A percentile compares a stretch with the other conserved stretches of the same genome.
These are phyloP conservation scores for Caenorhabditis briggsae DNA, from an alignment of 1,140 invertebrate species.

Conservation along the genomic window DNA sequence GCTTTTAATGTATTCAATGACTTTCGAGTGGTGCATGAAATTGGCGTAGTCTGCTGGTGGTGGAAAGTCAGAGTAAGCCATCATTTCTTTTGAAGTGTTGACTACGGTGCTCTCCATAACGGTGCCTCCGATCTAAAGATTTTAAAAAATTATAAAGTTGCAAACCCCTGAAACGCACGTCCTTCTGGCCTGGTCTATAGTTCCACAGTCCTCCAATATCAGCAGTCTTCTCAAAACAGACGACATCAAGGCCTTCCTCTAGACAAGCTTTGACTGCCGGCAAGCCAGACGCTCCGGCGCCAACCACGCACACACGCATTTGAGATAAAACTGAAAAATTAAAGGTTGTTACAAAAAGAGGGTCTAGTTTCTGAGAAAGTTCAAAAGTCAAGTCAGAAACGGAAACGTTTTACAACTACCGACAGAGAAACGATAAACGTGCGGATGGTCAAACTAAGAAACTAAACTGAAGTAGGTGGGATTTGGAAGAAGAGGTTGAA, in stretches of 20 bases:
- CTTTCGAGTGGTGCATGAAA: conserved; percentile 79
- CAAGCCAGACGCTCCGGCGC: conserved; percentile 80
- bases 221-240: conserved; percentile 80
- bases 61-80: conserved; percentile 80
- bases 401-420: background rate
- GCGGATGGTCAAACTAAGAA: background rate
- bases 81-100: conserved; percentile 81
- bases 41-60: conserved; percentile 79
- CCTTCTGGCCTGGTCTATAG: conserved; percentile 77
- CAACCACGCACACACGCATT: conserved; percentile 79
- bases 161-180: background rate
- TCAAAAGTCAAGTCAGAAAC: conserved; percentile 25
- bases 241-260: conserved; percentile 79
- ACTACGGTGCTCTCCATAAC: conserved; percentile 79
- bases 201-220: conserved; percentile 81
- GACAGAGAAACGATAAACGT: background rate
- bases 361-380: background rate
- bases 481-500: background rate
- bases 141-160: too few species aligned
- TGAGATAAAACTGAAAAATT: background rate
- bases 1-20: conserved; percentile 79
- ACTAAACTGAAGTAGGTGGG: background rate
- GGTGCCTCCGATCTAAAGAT: conserved; percentile 77
- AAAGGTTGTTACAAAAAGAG: background rate
- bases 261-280: conserved; percentile 80